phyloP scores from a whole-genome alignment of 1,140 invertebrate genomes.

The Atopsyche davidsoni region DNA sequence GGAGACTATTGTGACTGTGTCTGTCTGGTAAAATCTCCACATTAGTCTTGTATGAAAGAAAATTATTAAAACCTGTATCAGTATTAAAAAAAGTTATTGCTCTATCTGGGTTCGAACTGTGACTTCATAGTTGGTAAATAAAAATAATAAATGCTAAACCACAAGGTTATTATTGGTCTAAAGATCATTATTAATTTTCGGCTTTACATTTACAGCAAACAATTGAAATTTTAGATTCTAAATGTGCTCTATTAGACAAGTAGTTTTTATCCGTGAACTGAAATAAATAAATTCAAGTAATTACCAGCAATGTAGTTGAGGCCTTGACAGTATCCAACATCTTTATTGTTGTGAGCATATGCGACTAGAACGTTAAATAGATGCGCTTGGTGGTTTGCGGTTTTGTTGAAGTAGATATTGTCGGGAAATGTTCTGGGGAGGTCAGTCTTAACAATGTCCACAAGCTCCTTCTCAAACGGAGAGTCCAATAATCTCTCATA shows the following conservation, averaged over 20 bases:
- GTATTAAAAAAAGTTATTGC: too few species aligned
- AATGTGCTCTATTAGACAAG: slow-evolving; percentile 5
- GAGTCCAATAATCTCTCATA: slow-evolving; percentile 64
- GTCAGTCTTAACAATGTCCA: slow-evolving; percentile 78
- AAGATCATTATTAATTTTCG: too few species aligned
- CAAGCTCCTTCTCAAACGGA: slow-evolving; percentile 60
- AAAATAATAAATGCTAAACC: too few species aligned
- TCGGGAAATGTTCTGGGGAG: slow-evolving; percentile 87
- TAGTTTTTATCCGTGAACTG: not conserved
- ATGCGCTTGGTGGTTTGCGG: slow-evolving; percentile 63
- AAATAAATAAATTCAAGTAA: not conserved
- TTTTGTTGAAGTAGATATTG: slow-evolving; percentile 83
- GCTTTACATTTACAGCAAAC: too few species aligned
- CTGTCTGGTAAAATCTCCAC: too few species aligned
- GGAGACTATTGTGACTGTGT: too few species aligned
- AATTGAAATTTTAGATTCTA: not conserved
- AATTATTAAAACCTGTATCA: too few species aligned
- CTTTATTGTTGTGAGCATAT: slow-evolving; percentile 81
- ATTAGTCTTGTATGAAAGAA: too few species aligned
- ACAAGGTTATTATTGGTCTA: too few species aligned
- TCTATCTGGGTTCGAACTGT: too few species aligned
- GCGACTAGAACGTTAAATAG: slow-evolving; percentile 81
- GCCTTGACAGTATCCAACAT: slow-evolving; percentile 90
- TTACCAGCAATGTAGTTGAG: slow-evolving; percentile 82
- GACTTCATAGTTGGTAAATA: too few species aligned